Base-by-base conservation (phyloP, 2,113 vertebrate genomes). In the Nothoprocta pentlandii region DNA sequence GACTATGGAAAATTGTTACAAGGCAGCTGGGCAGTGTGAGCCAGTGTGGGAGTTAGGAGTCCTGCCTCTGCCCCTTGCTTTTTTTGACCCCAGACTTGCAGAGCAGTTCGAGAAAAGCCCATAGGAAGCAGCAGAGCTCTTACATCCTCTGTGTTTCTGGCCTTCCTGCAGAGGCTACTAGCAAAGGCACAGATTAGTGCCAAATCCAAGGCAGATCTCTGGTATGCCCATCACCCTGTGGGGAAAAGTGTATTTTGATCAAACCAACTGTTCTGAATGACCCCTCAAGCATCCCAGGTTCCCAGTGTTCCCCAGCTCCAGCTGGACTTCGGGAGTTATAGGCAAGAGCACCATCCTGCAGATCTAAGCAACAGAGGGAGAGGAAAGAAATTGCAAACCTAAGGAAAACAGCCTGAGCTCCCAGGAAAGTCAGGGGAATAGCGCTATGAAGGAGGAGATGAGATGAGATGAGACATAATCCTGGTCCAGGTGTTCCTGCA, bases 401-500 rank as follows among this genome's bases (percentile, higher is more conserved):
- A n/a, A 64, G 46, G 5, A 30, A 51, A 51, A 19, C 47, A 42
- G 25, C 41, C 36, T 41, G 61, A 63, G 61, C 34, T 63, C 36
- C 25, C 36, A 63, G 25, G 23, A 46, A 46, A 32, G 39, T 54
- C n/a, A 22, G 46, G 11, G 28, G 46, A 70, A 73, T 26, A 34
- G 22, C 68, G 49, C 14, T 16, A 21, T 41, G 34, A 36, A 51
- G 54, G 42, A 68, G 46, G 32, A 21, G 19, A 54, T 8, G 28
- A 36, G 26, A 54, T 9, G 28, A 36, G 26, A n/a, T 30, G 63
- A 16, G 51, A 96, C 98, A 96, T 95, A 98, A 98, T 77, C 95
- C 26, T 56, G 96, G 78, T 75, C 98, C 98, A 34, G 46, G 95
- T 9, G 85, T 69, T 93, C 98, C 98, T 94, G 97, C 98, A 13